Base-by-base conservation (phyloP, 1,140 invertebrate genomes). In the Cydia strobilella region DNA sequence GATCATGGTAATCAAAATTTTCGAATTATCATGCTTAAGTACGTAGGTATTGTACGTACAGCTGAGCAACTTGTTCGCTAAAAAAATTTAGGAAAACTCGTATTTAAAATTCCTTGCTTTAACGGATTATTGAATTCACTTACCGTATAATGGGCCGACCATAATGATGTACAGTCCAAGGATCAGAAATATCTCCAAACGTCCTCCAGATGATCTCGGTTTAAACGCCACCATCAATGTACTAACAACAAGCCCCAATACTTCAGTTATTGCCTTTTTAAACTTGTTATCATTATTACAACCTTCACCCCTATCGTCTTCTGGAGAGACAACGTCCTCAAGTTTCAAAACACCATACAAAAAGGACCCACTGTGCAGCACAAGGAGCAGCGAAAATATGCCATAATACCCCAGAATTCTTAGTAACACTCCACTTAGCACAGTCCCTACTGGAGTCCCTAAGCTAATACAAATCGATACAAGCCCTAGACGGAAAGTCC, bases 401-500 rank as follows among this genome's bases (percentile, higher is more conserved):
- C 91, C 92, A 65, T 93, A 93, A 62, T 91, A 93, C 2, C 92
- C 92, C 7, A 91, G 48, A 6, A 79, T 73, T 54, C 80, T 77
- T 73, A 91, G 80, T 18, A 91, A 74, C 31, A 92, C 82, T 13
- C 92, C 91, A 82, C 91, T 93, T 20, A 93, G 75, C 25, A 86
- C 90, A 1, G 91, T 92, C n/a, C 92, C 92, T 0, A 88, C 82
- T 0, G 92, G 92, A 27, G 93, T 92, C 18, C 93, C 91, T 54
- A 93, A 85, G 72, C 86, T 93, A 4, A 90, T 84, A 80, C 93
- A 91, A 75, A 94, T 92, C 39, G 93, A 92, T 1, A 93, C 93
- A 9, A 94, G 85, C 9, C 94, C 94, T 65, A 94, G 87, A 42
- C 95, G 90, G 77, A 95, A 93, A 2, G 95, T 94, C 27, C 95